These are phyloP conservation scores for Plectropomus leopardus DNA, from an alignment of 2,113 vertebrate genomes.

Conservation along the genomic window DNA sequence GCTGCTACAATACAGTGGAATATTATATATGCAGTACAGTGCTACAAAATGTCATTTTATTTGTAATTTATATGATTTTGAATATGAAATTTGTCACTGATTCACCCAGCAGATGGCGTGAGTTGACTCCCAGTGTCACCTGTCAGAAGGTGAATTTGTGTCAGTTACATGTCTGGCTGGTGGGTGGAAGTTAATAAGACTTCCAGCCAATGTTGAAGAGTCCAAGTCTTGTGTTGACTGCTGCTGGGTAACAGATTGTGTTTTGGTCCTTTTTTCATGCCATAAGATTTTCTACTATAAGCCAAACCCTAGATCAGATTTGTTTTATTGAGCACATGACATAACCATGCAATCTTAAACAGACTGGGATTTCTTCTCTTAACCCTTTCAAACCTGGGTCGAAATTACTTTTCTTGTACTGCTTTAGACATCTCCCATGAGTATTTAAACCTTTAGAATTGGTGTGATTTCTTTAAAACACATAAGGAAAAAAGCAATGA, in stretches of 20 bases:
- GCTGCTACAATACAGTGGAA: neutral
- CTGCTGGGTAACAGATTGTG: neutral
- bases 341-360: neutral
- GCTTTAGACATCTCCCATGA: too few relatives aligned
- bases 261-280: neutral
- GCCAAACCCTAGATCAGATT: neutral
- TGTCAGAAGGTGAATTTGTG: neutral
- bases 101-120: neutral
- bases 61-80: neutral
- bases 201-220: neutral
- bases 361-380: too few relatives aligned
- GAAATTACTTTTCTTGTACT: too few relatives aligned
- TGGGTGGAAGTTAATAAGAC: neutral
- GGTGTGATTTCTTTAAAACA: too few relatives aligned
- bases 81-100: neutral
- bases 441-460: too few relatives aligned
- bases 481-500: too few relatives aligned
- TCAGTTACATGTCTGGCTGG: neutral
- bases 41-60: neutral
- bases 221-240: neutral
- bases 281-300: neutral
- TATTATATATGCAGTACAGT: neutral
- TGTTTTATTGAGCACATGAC: neutral
- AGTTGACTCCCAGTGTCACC: neutral
- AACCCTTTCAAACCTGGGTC: too few relatives aligned